Evolutionary conservation across 2,797 vertebrate genomes (phyloP), one percentile per base, ranked within the genome.

Genomic region (Enteromius mattozi): DNA sequence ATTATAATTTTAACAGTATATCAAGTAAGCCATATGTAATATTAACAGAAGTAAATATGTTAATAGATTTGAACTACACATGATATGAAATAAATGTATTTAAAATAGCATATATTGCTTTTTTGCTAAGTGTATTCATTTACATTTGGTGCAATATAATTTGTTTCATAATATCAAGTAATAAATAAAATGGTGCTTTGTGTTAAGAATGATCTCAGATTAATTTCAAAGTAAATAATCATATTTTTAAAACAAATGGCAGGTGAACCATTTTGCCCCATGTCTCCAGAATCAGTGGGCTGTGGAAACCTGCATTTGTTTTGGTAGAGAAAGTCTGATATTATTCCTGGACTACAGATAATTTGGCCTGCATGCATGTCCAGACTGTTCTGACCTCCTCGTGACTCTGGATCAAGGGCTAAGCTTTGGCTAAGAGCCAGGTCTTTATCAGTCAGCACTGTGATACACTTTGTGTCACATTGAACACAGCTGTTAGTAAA

Each of bases 351-450:
- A 49, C 19, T 30, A n/a, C n/a, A 2, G 14, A 69, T 71, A 8
- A 37, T 71, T 21, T 72, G 76, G 66, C 83, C 83, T 84, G 72
- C 76, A 49, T 79, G 10, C 16, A 40, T 71, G 83, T 84, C 76
- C 76, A 79, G 76, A 79, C 76, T 40, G 83, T 84, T 71, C 83
- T 49, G 68, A 71, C 76, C 83, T 49, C 54, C 56, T 40, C 30
- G 24, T 71, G 76, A 40, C 76, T 79, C 68, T 37, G 30, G 30
- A 51, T 84, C 83, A 79, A 84, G 83, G 83, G 51, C 83, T 79
- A 47, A 72, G 42, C 49, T 70, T 70, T 70, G 74, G 17, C 35
- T 69, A 14, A 7, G 30, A 40, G 78, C 33, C 78, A 80, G 70
- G 65, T 59, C 82, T 78, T 78, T 78, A 70, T 78, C 82, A 78